A percentile compares a stretch with the other conserved stretches of the same genome.
These are phyloP conservation scores for Agonum fuliginosum DNA, from an alignment of 2,888 invertebrate species.

Conservation along the genomic window DNA sequence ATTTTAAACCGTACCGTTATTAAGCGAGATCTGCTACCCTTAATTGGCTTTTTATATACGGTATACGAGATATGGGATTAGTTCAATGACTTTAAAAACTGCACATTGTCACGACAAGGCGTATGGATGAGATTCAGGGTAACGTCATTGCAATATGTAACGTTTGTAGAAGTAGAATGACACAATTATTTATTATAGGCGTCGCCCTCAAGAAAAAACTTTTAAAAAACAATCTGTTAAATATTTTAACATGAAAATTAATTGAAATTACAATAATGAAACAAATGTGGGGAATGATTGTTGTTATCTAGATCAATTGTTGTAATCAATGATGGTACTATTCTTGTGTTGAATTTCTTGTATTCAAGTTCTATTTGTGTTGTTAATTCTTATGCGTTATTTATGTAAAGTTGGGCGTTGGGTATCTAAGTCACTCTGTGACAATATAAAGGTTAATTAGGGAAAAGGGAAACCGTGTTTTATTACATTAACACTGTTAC, in stretches of 20 bases:
- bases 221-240: too few relatives aligned
- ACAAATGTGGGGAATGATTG: too few relatives aligned
- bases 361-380: constrained; percentile 12
- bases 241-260: too few relatives aligned
- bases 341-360: too few relatives aligned
- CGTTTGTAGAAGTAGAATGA: too few relatives aligned
- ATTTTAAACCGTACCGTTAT: constrained; percentile 38
- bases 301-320: too few relatives aligned
- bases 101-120: constrained; percentile 8
- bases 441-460: constrained; percentile 53
- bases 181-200: too few relatives aligned
- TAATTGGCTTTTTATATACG: constrained; percentile 42
- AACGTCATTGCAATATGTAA: too few relatives aligned
- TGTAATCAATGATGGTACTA: too few relatives aligned
- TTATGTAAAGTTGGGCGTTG: constrained; percentile 40
- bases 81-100: background rate
- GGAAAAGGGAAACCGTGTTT: constrained; percentile 51
- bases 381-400: constrained; percentile 25
- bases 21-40: constrained; percentile 39
- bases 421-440: too few relatives aligned
- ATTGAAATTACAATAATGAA: too few relatives aligned
- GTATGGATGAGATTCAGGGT: background rate
- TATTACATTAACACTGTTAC: constrained; percentile 50
- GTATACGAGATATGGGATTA: background rate
- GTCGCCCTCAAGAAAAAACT: too few relatives aligned